Conservation (phyloP, 2,888 invertebrate species). For the Synergus laeviventris region DNA sequence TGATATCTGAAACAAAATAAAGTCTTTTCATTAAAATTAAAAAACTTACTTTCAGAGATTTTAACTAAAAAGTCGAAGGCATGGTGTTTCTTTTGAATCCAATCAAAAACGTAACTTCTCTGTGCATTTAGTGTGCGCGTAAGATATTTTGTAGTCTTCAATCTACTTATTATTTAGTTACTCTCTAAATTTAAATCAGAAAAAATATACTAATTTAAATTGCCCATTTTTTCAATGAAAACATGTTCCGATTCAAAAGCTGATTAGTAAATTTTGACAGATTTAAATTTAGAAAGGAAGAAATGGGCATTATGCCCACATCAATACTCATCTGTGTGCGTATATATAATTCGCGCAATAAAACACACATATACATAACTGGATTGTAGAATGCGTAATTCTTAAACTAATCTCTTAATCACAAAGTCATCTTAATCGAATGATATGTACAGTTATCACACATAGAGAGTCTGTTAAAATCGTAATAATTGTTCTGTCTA, state of each 20-base stretch:
- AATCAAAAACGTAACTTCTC: not conserved
- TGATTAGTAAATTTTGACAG: not conserved
- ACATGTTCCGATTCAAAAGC: not conserved
- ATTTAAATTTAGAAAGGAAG: conserved; percentile 22
- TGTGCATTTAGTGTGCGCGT: conserved; percentile 2
- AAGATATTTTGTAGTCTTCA: conserved; percentile 21
- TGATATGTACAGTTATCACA: conserved; percentile 63
- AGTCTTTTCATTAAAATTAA: not conserved
- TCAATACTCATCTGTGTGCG: conserved; percentile 46
- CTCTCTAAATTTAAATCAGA: conserved; percentile 25
- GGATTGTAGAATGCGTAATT: conserved; percentile 40
- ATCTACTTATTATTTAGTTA: conserved; percentile 4
- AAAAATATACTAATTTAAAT: conserved; percentile 2
- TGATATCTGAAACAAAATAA: too few species aligned
- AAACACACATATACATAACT: conserved; percentile 46
- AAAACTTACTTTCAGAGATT: not conserved
- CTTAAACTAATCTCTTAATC: conserved; percentile 45
- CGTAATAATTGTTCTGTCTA: conserved; percentile 14
- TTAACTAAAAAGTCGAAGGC: conserved; percentile 3
- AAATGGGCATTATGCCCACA: conserved; percentile 49
- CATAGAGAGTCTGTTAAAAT: conserved; percentile 54
- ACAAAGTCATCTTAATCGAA: conserved; percentile 54
- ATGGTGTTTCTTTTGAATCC: not conserved
- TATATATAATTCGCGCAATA: conserved; percentile 49
- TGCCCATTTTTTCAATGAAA: not conserved